Evolutionary conservation across 2,888 invertebrate species (phyloP), one percentile per base, ranked within the genome.

Genomic region (Notodonta ziczac): DNA sequence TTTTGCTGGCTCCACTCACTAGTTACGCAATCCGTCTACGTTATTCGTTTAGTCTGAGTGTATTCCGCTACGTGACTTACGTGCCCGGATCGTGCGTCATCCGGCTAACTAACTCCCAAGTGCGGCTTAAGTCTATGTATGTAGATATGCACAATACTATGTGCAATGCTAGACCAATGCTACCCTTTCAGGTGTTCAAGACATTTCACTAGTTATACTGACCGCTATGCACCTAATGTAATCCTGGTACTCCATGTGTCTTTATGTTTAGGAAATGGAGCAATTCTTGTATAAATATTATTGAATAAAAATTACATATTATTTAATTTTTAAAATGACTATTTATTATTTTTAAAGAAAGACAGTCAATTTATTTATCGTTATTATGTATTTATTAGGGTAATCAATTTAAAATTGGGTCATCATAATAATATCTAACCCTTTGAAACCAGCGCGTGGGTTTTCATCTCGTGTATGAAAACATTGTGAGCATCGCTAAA

Each of bases 71-170:
- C 59, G 57, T 69, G 57, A 69, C 63, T 63, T 72, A 67, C 56
- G 54, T 13, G 59, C 59, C 56, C 24, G 2, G 24, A 10, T 67
- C 59, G 58, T 61, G 58, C 63, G 55, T 61, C 69, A 61, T 68
- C 60, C 64, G 64, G 64, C 69, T 69, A 71, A 67, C 69, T 68
- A 72, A 72, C 64, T 57, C 51, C 59, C 53, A 40, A 24, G 54
- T 60, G 59, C 50, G 32, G 51, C 51, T 24, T 51, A 51, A 24
- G 50, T 16, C 50, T 6, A 24, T 24, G 24, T 24, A 24, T n/a
- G n/a, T 1, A 24, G 24, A 24, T 2, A 24, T 24, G 24, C 24
- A 24, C 24, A 24, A 24, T 24, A 24, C 24, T 24, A 2, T 24
- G 24, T 24, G 24, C 24, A 2, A 24, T 24, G 2, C 24, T 24